Evolutionary conservation across 2,797 vertebrate genomes (phyloP).

Genomic region (Cygnus olor): DNA sequence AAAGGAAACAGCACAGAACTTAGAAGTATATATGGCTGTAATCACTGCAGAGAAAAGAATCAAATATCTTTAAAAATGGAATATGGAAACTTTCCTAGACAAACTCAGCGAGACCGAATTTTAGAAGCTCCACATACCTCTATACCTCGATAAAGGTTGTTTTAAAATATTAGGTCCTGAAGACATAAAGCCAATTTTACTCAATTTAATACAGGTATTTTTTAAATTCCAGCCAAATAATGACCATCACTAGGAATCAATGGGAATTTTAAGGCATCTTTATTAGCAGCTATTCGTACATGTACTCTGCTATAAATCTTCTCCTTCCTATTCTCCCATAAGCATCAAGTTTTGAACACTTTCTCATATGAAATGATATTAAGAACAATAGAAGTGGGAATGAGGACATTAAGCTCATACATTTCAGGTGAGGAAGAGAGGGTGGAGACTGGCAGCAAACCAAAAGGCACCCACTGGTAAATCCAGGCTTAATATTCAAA

Average conservation of each 20-base stretch:
- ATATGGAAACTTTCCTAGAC: not conserved
- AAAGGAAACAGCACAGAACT: not conserved
- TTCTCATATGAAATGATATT: not conserved
- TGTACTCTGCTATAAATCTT: not conserved
- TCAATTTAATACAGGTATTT: not conserved
- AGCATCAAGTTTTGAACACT: not conserved
- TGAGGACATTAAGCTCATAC: not conserved
- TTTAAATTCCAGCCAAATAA: not conserved
- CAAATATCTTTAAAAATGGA: not conserved
- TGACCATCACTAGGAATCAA: not conserved
- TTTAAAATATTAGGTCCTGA: not conserved
- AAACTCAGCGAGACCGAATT: not conserved
- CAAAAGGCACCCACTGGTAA: not conserved
- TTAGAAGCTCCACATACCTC: not conserved
- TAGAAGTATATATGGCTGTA: not conserved
- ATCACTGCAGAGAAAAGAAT: not conserved
- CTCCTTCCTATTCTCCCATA: not conserved
- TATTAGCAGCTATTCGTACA: not conserved
- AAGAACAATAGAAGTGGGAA: not conserved
- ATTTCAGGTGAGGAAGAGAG: not conserved
- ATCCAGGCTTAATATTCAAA: constrained; percentile 12
- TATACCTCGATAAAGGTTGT: not conserved
- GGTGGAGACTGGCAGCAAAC: not conserved
- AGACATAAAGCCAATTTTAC: not conserved
- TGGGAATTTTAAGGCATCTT: not conserved